phyloP scores from a whole-genome alignment of 2,113 vertebrate genomes.

The Empidonax alnorum region DNA sequence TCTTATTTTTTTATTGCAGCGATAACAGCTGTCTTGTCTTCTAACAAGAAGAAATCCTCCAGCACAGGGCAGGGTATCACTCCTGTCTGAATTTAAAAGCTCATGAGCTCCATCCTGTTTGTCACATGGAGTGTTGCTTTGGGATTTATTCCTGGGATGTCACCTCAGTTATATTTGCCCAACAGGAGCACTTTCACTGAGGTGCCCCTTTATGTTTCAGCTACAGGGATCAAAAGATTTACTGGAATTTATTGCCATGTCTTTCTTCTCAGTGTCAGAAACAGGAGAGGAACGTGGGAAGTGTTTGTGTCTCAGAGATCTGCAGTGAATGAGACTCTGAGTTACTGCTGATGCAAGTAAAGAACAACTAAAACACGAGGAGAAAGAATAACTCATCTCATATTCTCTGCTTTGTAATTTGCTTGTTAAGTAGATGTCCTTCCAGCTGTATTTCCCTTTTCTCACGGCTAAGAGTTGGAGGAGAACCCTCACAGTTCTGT shows the following conservation, averaged over 20 bases:
- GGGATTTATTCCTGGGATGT: not conserved
- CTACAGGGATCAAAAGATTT: not conserved
- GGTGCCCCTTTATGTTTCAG: not conserved
- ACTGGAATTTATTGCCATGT: not conserved
- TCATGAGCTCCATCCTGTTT: not conserved
- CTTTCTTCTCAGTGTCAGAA: not conserved
- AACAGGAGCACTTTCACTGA: not conserved
- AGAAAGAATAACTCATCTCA: not conserved
- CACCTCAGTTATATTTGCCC: not conserved
- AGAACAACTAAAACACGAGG: not conserved
- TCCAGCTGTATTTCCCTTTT: not conserved
- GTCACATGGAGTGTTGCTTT: not conserved
- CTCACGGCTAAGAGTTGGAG: not conserved
- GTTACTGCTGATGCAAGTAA: not conserved
- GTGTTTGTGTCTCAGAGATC: not conserved
- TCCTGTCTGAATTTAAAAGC: not conserved
- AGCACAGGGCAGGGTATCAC: not conserved
- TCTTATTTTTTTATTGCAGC: not conserved
- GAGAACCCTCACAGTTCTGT: rapidly evolving
- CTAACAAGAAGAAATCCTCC: not conserved
- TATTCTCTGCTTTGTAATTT: not conserved
- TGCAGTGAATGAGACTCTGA: not conserved
- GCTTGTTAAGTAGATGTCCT: not conserved
- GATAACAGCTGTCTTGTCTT: not conserved
- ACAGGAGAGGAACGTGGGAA: not conserved